Conservation (phyloP, 2,888 invertebrate species). For the Xanthorhoe designata region DNA sequence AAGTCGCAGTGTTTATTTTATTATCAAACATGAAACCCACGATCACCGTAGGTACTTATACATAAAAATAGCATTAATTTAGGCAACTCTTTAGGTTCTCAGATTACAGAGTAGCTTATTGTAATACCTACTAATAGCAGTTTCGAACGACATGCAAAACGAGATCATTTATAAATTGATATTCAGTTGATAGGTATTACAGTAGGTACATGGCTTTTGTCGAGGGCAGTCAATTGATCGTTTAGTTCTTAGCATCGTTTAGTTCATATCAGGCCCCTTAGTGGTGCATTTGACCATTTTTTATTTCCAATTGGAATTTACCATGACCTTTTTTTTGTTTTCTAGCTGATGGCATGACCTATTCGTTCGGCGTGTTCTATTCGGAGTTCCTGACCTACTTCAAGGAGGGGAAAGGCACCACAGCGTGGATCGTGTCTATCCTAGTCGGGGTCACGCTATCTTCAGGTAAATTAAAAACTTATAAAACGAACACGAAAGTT, state of each 20-base stretch:
- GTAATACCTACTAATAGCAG: too few relatives aligned
- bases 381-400: slow-evolving; percentile 94
- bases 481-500: slow-evolving; percentile 19
- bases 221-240: neutral
- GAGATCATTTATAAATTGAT: neutral
- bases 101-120: neutral
- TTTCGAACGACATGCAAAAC: neutral
- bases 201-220: too few relatives aligned
- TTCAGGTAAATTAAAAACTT: slow-evolving; percentile 88
- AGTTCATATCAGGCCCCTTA: neutral
- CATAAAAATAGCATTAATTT: too few relatives aligned
- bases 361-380: slow-evolving; percentile 98
- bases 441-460: slow-evolving; percentile 98
- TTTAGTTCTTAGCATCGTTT: neutral
- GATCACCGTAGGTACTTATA: too few relatives aligned
- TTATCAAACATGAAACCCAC: too few relatives aligned
- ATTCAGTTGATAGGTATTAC: too few relatives aligned
- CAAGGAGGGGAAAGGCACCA: slow-evolving; percentile 92
- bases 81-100: too few relatives aligned
- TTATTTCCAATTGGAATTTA: neutral
- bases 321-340: slow-evolving; percentile 46
- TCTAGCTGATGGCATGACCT: slow-evolving; percentile 98
- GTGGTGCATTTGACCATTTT: neutral
- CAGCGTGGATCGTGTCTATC: slow-evolving; percentile 97
- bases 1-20: too few relatives aligned